A percentile compares a stretch with the other conserved stretches of the same genome.
These are phyloP conservation scores for Sinocyclocheilus rhinocerous DNA, from an alignment of 2,113 vertebrate species.

Conservation along the genomic window DNA sequence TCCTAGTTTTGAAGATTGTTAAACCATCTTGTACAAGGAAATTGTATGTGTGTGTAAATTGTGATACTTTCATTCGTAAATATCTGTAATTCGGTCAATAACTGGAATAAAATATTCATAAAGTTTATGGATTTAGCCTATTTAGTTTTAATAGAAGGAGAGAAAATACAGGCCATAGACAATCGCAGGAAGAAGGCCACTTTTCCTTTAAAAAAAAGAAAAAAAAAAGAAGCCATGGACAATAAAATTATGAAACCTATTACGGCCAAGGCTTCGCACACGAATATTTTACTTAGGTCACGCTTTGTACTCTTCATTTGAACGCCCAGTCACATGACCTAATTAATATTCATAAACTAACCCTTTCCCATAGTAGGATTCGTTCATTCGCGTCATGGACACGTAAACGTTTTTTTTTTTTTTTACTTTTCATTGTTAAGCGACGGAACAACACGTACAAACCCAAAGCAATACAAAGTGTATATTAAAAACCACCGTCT, in stretches of 20 bases:
- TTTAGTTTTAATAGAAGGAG: neutral
- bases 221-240: neutral
- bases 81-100: neutral
- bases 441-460: neutral
- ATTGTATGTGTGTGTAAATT: neutral
- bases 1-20: neutral
- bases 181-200: neutral
- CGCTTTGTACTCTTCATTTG: neutral
- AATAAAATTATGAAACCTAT: neutral
- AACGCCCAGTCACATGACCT: neutral
- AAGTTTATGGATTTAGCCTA: neutral
- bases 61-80: neutral
- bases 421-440: neutral
- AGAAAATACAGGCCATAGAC: neutral
- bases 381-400: neutral
- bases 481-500: neutral
- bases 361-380: constrained; percentile 16
- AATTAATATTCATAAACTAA: neutral
- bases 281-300: neutral
- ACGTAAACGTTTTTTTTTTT: constrained; percentile 34
- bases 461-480: neutral
- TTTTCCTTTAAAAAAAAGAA: constrained; percentile 30
- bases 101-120: neutral
- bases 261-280: neutral
- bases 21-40: neutral